Conservation (phyloP, 2,797 vertebrate species). For the Anguilla obscura region DNA sequence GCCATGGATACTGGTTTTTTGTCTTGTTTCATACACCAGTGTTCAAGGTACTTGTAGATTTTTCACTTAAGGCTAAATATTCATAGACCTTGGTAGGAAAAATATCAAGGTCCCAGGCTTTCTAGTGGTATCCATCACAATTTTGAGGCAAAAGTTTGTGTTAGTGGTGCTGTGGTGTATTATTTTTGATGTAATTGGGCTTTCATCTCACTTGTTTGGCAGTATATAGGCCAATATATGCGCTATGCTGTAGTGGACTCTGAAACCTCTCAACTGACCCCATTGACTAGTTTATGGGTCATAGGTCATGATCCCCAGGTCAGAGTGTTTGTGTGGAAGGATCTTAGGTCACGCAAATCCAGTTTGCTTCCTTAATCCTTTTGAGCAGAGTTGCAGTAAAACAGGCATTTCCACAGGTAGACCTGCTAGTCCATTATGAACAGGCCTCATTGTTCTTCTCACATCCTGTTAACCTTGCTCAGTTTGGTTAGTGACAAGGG, state of each 20-base stretch:
- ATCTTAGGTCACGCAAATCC: slow-evolving; percentile 9
- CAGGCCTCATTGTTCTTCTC: background rate
- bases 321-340: background rate
- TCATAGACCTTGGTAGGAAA: background rate
- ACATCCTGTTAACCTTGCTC: background rate
- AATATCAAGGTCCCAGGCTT: background rate
- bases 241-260: background rate
- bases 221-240: background rate
- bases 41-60: background rate
- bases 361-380: background rate
- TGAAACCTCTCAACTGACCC: background rate
- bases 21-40: background rate
- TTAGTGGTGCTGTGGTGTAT: background rate
- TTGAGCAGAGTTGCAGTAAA: background rate
- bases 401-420: background rate
- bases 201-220: background rate
- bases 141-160: background rate
- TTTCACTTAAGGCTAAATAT: background rate
- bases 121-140: background rate
- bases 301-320: background rate
- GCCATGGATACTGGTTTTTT: background rate
- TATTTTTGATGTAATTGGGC: background rate
- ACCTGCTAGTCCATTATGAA: background rate
- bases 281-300: background rate
- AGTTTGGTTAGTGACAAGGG: background rate